A percentile compares a stretch with the other conserved stretches of the same genome.
Conservation (phyloP, 2,113 vertebrate species). For the Myanophis thanlyinensis region DNA sequence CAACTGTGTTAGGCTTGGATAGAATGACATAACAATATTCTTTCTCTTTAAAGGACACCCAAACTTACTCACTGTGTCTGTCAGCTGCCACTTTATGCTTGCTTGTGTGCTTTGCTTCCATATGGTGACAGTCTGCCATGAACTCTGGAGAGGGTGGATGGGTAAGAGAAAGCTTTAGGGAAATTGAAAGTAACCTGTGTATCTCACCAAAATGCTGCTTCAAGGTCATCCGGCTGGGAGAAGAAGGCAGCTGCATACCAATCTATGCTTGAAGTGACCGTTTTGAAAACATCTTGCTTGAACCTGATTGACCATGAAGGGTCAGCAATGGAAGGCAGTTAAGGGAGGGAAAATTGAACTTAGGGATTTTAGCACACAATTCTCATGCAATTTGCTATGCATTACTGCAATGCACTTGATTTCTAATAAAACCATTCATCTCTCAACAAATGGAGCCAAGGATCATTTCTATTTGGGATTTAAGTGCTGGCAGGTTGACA, state of each 20-base stretch:
- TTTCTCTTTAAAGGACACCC: neutral
- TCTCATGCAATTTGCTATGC: no score
- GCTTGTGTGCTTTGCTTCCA: neutral
- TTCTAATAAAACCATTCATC: no score
- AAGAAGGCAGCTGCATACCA: neutral
- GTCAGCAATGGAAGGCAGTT: neutral
- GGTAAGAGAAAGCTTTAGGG: neutral
- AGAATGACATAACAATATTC: neutral
- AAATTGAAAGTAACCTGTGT: neutral
- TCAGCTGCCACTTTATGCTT: neutral
- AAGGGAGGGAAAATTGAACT: neutral
- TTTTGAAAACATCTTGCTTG: neutral
- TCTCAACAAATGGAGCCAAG: neutral
- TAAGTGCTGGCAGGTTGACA: neutral
- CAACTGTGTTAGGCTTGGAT: neutral
- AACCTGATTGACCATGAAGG: neutral
- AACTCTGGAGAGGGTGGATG: neutral
- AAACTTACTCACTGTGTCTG: neutral
- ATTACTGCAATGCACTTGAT: no score
- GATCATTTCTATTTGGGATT: neutral
- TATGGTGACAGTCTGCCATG: neutral
- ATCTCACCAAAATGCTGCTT: neutral
- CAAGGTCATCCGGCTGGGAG: neutral
- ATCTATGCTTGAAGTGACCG: neutral
- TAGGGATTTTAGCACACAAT: no score